Evolutionary conservation across 2,113 vertebrate species (phyloP), one percentile per base, ranked within the genome.

Genomic region (Cebidichthys violaceus): DNA sequence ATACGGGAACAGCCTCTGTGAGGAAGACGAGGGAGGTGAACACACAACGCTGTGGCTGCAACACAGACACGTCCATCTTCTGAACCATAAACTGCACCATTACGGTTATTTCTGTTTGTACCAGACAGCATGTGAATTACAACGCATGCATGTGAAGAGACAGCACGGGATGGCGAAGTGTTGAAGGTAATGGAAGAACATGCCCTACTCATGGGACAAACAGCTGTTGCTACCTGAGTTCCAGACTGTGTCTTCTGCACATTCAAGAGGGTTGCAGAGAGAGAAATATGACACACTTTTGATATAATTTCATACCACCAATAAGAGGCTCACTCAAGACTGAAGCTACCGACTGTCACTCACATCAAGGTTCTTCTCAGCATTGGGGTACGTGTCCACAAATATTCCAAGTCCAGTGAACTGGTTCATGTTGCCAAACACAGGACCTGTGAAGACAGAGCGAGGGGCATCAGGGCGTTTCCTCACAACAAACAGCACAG

Each of bases 341-440:
- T 2, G 6, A 79, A 9, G 27, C 9, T 14, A 11, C 41, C 7
- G 15, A 0, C 22, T 7, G n/a, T 67, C 54, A 89, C 92, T 90
- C 68, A 99, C 98, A 94, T 99, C 97, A 69, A 97, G 96, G 86
- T 94, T 96, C 80, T 97, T 99, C 88, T 97, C 97, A 74, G 97
- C 96, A 4, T 99, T 99, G 9, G 97, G 96, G 59, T 99, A 99
- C 0, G 98, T 99, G 94, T 99, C 98, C 90, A 99, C 92, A 27
- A 99, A 98, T 72, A 99, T 92, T 4, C 96, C 98, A 74, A 99
- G 94, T 47, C 98, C 98, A 72, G 95, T 89, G 90, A 99, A 99
- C 71, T 95, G 93, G 93, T 99, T 96, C 92, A 96, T 96, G 95
- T 96, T 99, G 24, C 98, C 98, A 85, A 99, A 99, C 39, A 97